Evolutionary conservation across 2,113 vertebrate species (phyloP).

Genomic region (Dasypus novemcinctus): DNA sequence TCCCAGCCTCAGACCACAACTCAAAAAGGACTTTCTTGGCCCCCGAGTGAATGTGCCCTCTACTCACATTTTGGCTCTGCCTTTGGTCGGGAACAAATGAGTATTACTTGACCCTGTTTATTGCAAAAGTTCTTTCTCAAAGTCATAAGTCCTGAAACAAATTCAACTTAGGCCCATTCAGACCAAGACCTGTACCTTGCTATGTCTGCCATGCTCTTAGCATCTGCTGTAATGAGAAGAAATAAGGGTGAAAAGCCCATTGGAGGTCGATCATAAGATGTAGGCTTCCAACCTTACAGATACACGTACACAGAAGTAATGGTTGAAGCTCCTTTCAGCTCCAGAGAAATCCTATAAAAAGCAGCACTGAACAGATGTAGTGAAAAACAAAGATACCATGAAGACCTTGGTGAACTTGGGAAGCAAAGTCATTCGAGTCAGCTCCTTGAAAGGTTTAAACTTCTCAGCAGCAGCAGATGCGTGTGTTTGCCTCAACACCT

Average conservation of each 20-base stretch:
- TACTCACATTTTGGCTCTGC: neutral
- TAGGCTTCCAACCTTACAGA: neutral
- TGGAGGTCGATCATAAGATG: neutral
- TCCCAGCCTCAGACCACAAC: neutral
- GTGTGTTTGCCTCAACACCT: neutral
- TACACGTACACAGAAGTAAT: neutral
- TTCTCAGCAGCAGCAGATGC: neutral
- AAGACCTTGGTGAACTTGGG: neutral
- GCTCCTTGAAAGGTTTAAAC: neutral
- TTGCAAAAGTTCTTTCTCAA: neutral
- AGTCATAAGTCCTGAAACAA: neutral
- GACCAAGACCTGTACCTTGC: neutral
- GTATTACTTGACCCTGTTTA: neutral
- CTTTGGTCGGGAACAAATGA: neutral
- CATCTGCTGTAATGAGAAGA: neutral
- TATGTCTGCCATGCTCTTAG: neutral
- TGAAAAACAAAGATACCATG: neutral
- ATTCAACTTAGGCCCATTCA: neutral
- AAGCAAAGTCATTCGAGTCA: neutral
- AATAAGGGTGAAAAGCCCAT: neutral
- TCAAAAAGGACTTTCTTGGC: neutral
- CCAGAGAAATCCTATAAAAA: neutral
- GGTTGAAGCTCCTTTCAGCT: neutral
- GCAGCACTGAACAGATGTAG: neutral
- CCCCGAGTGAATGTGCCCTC: neutral